Conservation (phyloP, 2,888 invertebrate genomes). For the Thecophora atra region DNA sequence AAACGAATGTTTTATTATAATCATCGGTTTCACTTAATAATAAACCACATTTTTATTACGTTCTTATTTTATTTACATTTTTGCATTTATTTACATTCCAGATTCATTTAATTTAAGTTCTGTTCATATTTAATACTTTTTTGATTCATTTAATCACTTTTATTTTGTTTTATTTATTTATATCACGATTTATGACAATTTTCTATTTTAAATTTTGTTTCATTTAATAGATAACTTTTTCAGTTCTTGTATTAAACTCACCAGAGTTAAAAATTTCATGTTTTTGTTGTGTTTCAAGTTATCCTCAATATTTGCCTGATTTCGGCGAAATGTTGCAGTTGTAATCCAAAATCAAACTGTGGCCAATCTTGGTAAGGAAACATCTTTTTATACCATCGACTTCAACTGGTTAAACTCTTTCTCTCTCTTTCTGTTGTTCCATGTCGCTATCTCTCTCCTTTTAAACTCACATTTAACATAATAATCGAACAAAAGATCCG, state of each 20-base stretch:
- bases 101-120: too few relatives aligned
- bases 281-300: constrained; percentile 34
- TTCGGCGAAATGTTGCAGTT: constrained; percentile 41
- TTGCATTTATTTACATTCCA: too few relatives aligned
- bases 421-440: neutral
- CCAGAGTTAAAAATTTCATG: constrained; percentile 58
- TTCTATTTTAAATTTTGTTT: constrained; percentile 13
- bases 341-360: constrained; percentile 56
- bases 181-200: too few relatives aligned
- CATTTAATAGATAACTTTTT: neutral
- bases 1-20: too few relatives aligned
- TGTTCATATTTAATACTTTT: too few relatives aligned
- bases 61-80: too few relatives aligned
- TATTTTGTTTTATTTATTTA: too few relatives aligned
- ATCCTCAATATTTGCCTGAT: neutral
- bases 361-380: constrained; percentile 32
- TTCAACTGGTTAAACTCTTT: neutral
- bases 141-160: too few relatives aligned
- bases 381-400: constrained; percentile 54
- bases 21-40: too few relatives aligned
- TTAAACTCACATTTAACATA: neutral
- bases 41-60: too few relatives aligned
- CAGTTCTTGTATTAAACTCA: constrained; percentile 42
- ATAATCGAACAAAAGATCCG: neutral
- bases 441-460: neutral